Percentiles rank a stretch among this genome's conserved stretches.
phyloP scores from a whole-genome alignment of 2,888 invertebrate genomes.

The Diarsia rubi region DNA sequence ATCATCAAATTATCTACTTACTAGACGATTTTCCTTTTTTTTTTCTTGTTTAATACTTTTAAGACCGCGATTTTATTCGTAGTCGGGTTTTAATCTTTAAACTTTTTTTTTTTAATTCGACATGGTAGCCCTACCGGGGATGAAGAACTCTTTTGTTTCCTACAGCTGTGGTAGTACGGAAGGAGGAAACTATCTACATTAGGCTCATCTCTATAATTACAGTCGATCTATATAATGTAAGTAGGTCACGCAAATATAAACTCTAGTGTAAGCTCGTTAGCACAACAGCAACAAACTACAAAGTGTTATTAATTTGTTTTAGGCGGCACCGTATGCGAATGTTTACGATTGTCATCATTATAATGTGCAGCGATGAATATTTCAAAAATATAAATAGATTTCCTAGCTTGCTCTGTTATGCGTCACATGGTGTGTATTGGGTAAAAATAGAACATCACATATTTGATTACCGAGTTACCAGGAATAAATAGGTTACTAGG shows the following conservation, averaged over 20 bases:
- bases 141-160: neutral
- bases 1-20: too few relatives aligned
- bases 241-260: neutral
- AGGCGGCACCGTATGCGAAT: neutral
- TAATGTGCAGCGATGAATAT: conserved; percentile 15
- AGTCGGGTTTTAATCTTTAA: too few relatives aligned
- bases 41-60: too few relatives aligned
- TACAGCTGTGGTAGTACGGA: too few relatives aligned
- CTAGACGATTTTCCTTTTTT: too few relatives aligned
- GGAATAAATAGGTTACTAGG: conserved; percentile 36
- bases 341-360: conserved; percentile 13
- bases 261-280: neutral
- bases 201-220: neutral
- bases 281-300: neutral
- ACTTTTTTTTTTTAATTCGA: too few relatives aligned
- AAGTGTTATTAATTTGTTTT: neutral
- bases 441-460: conserved; percentile 42
- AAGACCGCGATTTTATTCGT: too few relatives aligned
- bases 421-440: conserved; percentile 19
- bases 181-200: neutral
- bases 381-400: conserved; percentile 37
- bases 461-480: conserved; percentile 31
- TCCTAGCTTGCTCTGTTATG: conserved; percentile 6
- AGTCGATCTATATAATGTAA: neutral
- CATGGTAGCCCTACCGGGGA: neutral